A percentile compares a stretch with the other conserved stretches of the same genome.
Evolutionary conservation across 2,888 invertebrate genomes (phyloP).

Genomic region (Tinea trinotella): DNA sequence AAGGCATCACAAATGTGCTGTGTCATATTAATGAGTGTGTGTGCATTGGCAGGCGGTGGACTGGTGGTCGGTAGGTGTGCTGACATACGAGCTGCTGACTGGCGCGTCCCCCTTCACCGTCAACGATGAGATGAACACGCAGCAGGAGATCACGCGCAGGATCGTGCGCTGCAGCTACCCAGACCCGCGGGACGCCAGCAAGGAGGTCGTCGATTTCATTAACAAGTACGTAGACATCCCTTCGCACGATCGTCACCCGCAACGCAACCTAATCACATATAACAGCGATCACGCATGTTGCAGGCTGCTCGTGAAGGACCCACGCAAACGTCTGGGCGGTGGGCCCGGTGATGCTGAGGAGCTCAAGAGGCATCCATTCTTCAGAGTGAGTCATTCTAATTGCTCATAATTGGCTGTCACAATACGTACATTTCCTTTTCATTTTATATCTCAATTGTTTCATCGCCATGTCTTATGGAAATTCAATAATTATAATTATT

Average conservation of each 20-base stretch:
- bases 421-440: not conserved
- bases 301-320: constrained; percentile 91
- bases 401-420: constrained; percentile 21
- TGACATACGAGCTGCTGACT: constrained; percentile 96
- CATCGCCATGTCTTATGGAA: no score
- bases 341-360: constrained; percentile 89
- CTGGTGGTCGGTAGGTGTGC: constrained; percentile 99
- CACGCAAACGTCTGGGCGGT: constrained; percentile 88
- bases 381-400: constrained; percentile 69
- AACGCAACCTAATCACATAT: not conserved
- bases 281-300: constrained; percentile 20
- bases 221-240: constrained; percentile 45
- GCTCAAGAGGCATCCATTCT: constrained; percentile 92
- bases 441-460: no score
- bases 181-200: constrained; percentile 86
- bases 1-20: no score
- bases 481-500: no score
- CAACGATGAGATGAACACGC: constrained; percentile 93
- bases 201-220: constrained; percentile 77
- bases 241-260: not conserved
- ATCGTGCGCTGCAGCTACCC: constrained; percentile 92
- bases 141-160: constrained; percentile 93
- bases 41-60: constrained; percentile 87
- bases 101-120: constrained; percentile 98
- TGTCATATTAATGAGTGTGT: no score